Evolutionary conservation across 2,113 vertebrate genomes (phyloP).

Genomic region (Pseudopipra pipra): DNA sequence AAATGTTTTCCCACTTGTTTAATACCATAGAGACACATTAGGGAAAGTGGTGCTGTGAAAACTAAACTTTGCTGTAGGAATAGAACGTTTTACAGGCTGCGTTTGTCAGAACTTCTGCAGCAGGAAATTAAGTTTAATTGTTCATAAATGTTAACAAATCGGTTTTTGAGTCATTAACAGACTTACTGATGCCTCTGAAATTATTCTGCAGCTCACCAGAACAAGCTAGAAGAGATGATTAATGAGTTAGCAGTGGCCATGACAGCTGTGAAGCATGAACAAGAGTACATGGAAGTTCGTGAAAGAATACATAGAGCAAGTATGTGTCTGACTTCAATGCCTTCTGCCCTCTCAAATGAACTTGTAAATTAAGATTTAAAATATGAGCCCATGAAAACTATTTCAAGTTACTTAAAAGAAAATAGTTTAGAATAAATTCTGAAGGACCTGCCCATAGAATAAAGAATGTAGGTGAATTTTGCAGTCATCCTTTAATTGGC

Average conservation of each 20-base stretch:
- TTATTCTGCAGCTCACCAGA: conserved; percentile 88
- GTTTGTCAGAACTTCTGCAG: background rate
- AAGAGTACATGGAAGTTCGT: conserved; percentile 99
- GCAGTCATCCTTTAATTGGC: background rate
- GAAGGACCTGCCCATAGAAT: background rate
- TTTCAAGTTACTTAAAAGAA: background rate
- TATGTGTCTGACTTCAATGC: conserved; percentile 62
- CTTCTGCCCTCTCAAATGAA: background rate
- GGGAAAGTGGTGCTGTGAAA: background rate
- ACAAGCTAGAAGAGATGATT: conserved; percentile 99
- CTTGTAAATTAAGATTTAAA: background rate
- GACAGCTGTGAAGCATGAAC: conserved; percentile 98
- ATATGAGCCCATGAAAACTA: background rate
- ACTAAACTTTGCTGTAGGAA: background rate
- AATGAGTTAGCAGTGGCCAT: conserved; percentile 96
- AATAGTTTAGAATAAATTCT: background rate
- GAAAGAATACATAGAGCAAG: conserved; percentile 99
- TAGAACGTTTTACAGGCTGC: background rate
- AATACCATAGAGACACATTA: background rate
- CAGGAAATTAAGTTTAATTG: background rate
- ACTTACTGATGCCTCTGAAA: conserved; percentile 14
- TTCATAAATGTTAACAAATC: background rate
- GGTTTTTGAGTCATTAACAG: background rate
- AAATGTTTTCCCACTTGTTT: background rate
- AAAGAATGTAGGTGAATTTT: background rate